Base-by-base conservation (phyloP, 2,888 invertebrate genomes). In the Julus scandinavius region DNA sequence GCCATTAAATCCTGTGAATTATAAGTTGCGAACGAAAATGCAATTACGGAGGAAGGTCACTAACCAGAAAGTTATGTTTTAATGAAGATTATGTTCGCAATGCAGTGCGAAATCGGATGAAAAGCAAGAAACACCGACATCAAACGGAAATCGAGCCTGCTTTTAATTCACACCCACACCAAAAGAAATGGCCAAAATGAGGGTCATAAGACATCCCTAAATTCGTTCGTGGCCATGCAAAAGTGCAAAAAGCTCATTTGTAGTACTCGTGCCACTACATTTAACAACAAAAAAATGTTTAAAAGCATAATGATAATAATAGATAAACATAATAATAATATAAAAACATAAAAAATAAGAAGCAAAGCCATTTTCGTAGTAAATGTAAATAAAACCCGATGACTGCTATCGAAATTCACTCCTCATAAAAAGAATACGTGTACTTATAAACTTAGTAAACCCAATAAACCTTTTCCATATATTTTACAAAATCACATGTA, bases 31-130 rank as follows among this genome's bases (percentile, higher is more conserved):
- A 13, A 54, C 13, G 13, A n/a, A 63, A 38, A 38, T 9, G 80
- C 80, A 80, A 80, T 80, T 80, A 80, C 38, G 2, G 38, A 29
- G 80, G 11, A 38, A 38, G 80, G 80, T 80, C 80, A 80, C 13
- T 80, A 80, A 80, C 38, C 80, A 63, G 29, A 80, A 80, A 80
- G 80, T 80, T 80, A 80, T 80, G 80, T 80, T 80, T 80, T 80
- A 80, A 80, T 80, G 80, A 80, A 80, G 38, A 80, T 80, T 29
- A 38, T 2, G 80, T 38, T 80, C 13, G 80, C 80, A 13, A 80
- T 13, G 80, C 11, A 38, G 13, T 80, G 80, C 15, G 80, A 80
- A 80, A 80, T 80, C 38, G 72, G 38, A 80, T 38, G 20, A 72
- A 72, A 72, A 20, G 63, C 63, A 11, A 7, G 7, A 45, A 45